Base-by-base conservation (phyloP, 2,888 invertebrate species). In the Nectonema munidae region DNA sequence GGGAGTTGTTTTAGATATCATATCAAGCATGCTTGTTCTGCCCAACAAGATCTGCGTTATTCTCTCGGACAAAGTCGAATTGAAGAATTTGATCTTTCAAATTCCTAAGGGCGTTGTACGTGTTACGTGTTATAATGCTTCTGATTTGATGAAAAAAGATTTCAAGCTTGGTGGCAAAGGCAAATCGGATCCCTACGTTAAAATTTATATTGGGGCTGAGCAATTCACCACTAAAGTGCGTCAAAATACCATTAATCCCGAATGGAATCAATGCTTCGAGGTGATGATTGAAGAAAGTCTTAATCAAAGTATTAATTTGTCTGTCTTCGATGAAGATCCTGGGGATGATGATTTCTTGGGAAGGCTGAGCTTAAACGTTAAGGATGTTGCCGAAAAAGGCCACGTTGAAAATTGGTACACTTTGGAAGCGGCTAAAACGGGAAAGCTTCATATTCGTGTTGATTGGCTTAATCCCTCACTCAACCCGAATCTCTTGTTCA, bases 221-320 rank as follows among this genome's bases (percentile, higher is more conserved):
- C 70, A 72, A 54, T 81, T 74, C 60, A 69, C 71, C 54, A 89
- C 89, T 0, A 71, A 75, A 56, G 75, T 73, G 28, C 79, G 89
- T 47, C 71, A 79, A 53, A 81, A 77, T 54, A 71, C 71, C 44
- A 66, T 89, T 19, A 73, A 77, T 61, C 95, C 95, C 3, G 71
- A 73, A 46, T 95, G 89, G 86, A 77, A 89, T 57, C 79, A 64
- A 57, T 77, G 75, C 68, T 89, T 83, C 54, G 89, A 95, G 75
- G 81, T 83, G 61, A 56, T 25, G 6, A 9, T 25, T 25, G 25
- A 25, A n/a, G n/a, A n/a, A n/a, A n/a, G n/a, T n/a, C n/a, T n/a
- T n/a, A n/a, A n/a, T n/a, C n/a, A n/a, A n/a, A n/a, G n/a, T n/a
- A 32, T 9, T n/a, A n/a, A n/a, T n/a, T n/a, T n/a, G n/a, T n/a